Evolutionary conservation across 2,113 vertebrate species (phyloP), one percentile per base, ranked within the genome.

Genomic region (Otis tarda): DNA sequence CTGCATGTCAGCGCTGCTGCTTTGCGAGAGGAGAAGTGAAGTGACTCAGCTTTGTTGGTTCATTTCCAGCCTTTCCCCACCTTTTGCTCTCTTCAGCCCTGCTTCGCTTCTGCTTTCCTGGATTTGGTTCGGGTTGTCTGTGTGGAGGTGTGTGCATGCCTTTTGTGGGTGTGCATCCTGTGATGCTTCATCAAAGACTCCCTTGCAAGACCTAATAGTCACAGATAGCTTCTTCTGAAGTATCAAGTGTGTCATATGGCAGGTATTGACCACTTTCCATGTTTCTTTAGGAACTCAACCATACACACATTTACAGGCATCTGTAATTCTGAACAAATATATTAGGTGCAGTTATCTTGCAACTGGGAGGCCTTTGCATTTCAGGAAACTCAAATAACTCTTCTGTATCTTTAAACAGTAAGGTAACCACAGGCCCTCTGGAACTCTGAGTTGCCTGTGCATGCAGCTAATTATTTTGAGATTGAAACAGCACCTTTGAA

Each of bases 391-490:
- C 31, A 31, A 13, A 14, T 14, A 87, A 87, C 37, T 68, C 33
- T 52, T 78, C 74, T 76, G 18, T 75, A 20, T 63, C 75, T 87
- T 89, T 74, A 89, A 69, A 90, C 93, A 88, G 39, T 12, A 88
- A 87, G 61, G 59, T 74, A 84, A 53, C 59, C 31, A 35, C 7
- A 2, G 76, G 63, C 76, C 33, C 69, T 95, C 75, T 86, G 85
- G 78, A 95, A 31, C 61, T 85, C 63, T 73, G 52, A 69, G 73
- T 93, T 94, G 47, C 47, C 50, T 68, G 27, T 82, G 64, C 60
- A 16, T 67, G 67, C 33, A 70, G 71, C 85, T 97, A 96, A 97
- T 97, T 97, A 96, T 94, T 96, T 82, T 93, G 69, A 94, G 76
- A 94, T 35, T 73, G 78, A 88, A 97, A 77, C 16, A 5, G 57